Evolutionary conservation across 2,888 invertebrate genomes (phyloP).

Genomic region (Stenolophus ochropezus): DNA sequence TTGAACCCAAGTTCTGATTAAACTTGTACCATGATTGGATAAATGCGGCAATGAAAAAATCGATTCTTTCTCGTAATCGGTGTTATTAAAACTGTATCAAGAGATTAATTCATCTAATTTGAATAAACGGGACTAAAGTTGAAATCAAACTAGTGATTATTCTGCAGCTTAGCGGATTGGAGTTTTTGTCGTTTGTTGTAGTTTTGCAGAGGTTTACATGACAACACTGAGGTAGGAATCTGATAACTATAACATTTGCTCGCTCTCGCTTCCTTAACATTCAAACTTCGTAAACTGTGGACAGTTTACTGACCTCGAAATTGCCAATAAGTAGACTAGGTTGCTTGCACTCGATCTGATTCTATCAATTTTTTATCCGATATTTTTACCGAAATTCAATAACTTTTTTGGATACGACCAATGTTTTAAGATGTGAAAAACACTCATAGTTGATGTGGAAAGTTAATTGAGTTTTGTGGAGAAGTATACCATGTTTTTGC

Average conservation of each 20-base stretch:
- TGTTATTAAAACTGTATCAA: slow-evolving; percentile 37
- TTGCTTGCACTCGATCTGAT: slow-evolving; percentile 21
- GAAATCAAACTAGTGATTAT: slow-evolving; percentile 9
- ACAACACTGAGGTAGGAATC: slow-evolving; percentile 14
- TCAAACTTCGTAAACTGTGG: slow-evolving; percentile 43
- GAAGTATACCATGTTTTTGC: not conserved
- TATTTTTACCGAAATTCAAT: slow-evolving; percentile 17
- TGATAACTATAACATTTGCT: slow-evolving; percentile 5
- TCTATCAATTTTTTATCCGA: slow-evolving; percentile 11
- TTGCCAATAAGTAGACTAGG: slow-evolving; percentile 47
- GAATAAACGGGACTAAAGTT: slow-evolving; percentile 24
- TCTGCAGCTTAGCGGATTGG: not conserved
- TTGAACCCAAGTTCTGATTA: slow-evolving; percentile 36
- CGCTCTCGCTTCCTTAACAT: slow-evolving; percentile 43
- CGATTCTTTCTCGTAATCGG: slow-evolving; percentile 1
- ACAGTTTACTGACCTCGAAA: slow-evolving; percentile 56
- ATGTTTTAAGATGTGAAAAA: too few relatives aligned
- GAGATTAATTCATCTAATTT: slow-evolving; percentile 31
- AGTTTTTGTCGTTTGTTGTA: slow-evolving; percentile 24
- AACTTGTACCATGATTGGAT: slow-evolving; percentile 25
- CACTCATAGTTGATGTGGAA: too few relatives aligned
- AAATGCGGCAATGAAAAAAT: slow-evolving; percentile 35
- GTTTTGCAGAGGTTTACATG: slow-evolving; percentile 22
- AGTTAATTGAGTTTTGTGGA: not conserved
- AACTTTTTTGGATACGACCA: not conserved